phyloP scores from a whole-genome alignment of 2,113 vertebrate genomes.

The Dissostichus mawsoni region DNA sequence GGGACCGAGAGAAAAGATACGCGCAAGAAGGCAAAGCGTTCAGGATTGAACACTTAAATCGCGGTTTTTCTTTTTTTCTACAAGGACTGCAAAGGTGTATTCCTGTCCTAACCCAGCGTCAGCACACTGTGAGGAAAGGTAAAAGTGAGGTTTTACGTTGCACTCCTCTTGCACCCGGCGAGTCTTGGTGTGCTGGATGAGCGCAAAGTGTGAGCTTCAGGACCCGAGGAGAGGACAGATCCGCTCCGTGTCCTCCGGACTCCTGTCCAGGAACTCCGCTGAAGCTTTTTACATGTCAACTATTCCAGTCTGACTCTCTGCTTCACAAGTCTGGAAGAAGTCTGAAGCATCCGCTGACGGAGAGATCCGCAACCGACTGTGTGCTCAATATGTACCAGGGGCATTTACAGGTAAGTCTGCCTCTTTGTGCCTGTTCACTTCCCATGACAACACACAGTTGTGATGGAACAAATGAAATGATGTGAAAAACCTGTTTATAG shows the following conservation, averaged over 20 bases:
- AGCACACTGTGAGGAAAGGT: slow-evolving; percentile 10
- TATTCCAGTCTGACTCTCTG: slow-evolving; percentile 45
- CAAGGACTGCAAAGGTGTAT: not conserved
- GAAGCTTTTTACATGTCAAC: slow-evolving; percentile 39
- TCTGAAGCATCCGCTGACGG: slow-evolving; percentile 59
- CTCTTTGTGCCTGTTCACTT: not conserved
- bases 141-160: slow-evolving; percentile 52
- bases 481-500: slow-evolving; percentile 8
- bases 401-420: slow-evolving; percentile 83
- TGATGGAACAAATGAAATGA: slow-evolving; percentile 2
- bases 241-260: slow-evolving; percentile 50
- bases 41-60: slow-evolving; percentile 51
- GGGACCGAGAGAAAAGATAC: not conserved
- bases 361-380: slow-evolving; percentile 67
- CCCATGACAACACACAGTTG: slow-evolving; percentile 2
- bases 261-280: slow-evolving; percentile 42
- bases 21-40: not conserved
- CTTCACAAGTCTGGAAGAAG: slow-evolving; percentile 67
- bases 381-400: slow-evolving; percentile 89
- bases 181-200: slow-evolving; percentile 51
- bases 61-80: not conserved
- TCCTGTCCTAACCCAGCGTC: slow-evolving; percentile 21
- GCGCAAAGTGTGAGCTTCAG: slow-evolving; percentile 69
- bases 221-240: slow-evolving; percentile 78
- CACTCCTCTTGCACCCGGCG: slow-evolving; percentile 28